Conservation (phyloP, 2,113 vertebrate species). For the Siphamia tubifer region DNA sequence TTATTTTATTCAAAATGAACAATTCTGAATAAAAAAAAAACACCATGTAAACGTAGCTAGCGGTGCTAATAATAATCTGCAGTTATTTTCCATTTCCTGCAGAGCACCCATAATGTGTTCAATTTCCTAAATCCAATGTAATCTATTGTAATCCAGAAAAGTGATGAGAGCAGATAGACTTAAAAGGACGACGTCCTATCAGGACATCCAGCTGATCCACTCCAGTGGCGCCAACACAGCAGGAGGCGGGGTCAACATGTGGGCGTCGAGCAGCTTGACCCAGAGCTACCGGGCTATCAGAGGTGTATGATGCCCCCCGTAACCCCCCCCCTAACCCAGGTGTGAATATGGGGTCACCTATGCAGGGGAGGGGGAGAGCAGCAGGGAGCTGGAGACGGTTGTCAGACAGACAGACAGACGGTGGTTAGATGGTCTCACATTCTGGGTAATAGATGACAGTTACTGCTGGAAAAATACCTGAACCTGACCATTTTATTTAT, state of each 20-base stretch:
- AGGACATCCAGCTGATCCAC: constrained; percentile 50
- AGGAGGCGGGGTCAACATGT: constrained; percentile 55
- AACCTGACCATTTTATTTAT: not conserved
- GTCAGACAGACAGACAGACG: constrained; percentile 40
- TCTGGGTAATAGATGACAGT: constrained; percentile 4
- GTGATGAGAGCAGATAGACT: not conserved
- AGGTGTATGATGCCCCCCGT: not conserved
- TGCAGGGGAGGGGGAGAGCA: constrained; percentile 53
- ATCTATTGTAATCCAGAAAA: constrained; percentile 33
- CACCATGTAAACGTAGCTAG: too few species aligned
- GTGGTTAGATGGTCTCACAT: constrained; percentile 14
- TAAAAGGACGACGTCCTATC: constrained; percentile 42
- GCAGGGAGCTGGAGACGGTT: constrained; percentile 72
- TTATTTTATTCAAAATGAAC: too few species aligned
- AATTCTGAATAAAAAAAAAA: too few species aligned
- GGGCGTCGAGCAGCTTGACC: constrained; percentile 7
- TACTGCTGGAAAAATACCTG: not conserved
- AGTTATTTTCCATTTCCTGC: too few species aligned
- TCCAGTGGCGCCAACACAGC: constrained; percentile 50
- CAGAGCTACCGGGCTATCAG: constrained; percentile 30
- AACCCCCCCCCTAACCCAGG: constrained; percentile 40
- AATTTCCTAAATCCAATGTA: constrained; percentile 18
- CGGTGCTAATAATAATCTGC: too few species aligned
- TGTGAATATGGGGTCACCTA: constrained; percentile 65
- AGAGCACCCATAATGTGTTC: too few species aligned